phyloP scores from a whole-genome alignment of 1,140 invertebrate species.

The Megalopta genalis region DNA sequence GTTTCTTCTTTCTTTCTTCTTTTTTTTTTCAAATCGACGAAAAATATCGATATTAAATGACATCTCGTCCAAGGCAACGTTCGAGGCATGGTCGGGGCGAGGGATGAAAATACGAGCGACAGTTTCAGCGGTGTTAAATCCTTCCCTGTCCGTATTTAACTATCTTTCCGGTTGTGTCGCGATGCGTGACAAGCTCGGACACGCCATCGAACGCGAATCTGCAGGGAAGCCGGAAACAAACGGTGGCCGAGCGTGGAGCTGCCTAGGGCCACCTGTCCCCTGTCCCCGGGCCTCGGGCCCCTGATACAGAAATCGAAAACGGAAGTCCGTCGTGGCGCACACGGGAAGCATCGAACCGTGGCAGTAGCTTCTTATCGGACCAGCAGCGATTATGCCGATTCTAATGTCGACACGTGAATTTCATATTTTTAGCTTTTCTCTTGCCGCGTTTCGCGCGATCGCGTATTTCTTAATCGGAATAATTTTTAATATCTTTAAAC shows the following conservation, averaged over 20 bases:
- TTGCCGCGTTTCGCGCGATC: too few species aligned
- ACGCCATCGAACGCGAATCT: constrained; percentile 72
- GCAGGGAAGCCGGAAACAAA: constrained; percentile 70
- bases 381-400: background rate
- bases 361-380: constrained; percentile 54
- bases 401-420: background rate
- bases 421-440: background rate
- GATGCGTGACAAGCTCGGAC: constrained; percentile 53
- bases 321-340: constrained; percentile 68
- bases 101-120: too few species aligned
- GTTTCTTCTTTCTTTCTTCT: too few species aligned
- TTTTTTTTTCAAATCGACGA: too few species aligned
- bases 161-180: constrained; percentile 43
- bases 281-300: too few species aligned
- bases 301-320: constrained; percentile 79
- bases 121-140: constrained; percentile 15
- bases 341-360: constrained; percentile 57
- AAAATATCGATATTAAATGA: too few species aligned
- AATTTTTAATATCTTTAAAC: too few species aligned
- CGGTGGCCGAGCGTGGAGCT: constrained; percentile 46
- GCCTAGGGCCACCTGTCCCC: constrained; percentile 72
- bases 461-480: too few species aligned
- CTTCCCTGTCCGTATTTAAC: constrained; percentile 31
- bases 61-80: too few species aligned
- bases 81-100: too few species aligned